These are phyloP conservation scores for Plumapathes pennacea DNA, from an alignment of 92 coral and sea anemone species.

Conservation along the genomic window DNA sequence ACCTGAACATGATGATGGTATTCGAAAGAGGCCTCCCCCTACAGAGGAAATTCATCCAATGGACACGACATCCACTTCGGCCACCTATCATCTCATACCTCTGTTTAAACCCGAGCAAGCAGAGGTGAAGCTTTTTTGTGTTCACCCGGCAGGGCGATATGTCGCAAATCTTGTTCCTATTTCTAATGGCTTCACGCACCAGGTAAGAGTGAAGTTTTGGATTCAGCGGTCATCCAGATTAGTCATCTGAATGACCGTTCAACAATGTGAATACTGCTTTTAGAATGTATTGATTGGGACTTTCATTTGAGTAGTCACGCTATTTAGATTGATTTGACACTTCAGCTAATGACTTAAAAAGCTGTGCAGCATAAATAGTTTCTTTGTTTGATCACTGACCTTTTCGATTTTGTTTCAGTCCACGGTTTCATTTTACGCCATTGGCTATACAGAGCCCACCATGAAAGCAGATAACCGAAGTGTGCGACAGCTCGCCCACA, in stretches of 20 bases:
- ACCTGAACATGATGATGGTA: not conserved
- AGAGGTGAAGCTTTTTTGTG: slow-evolving; percentile 43
- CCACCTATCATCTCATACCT: slow-evolving; percentile 51
- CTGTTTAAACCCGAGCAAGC: slow-evolving; percentile 51
- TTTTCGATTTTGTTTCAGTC: slow-evolving; percentile 7
- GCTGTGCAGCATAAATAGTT: not conserved
- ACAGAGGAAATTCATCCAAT: slow-evolving; percentile 14
- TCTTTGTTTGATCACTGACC: too few relatives aligned
- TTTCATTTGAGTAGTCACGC: too few relatives aligned
- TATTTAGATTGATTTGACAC: not conserved
- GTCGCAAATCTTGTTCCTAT: slow-evolving; percentile 45
- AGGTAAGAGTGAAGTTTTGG: slow-evolving; percentile 43
- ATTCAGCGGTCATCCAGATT: too few relatives aligned
- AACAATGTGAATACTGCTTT: too few relatives aligned
- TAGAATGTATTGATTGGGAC: too few relatives aligned
- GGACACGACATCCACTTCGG: slow-evolving; percentile 22
- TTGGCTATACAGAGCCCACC: slow-evolving; percentile 48
- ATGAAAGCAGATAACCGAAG: slow-evolving; percentile 40
- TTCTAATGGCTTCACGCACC: slow-evolving; percentile 50
- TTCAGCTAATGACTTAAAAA: not conserved
- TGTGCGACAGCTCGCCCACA: slow-evolving; percentile 44
- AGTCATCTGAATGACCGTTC: too few relatives aligned
- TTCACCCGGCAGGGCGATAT: slow-evolving; percentile 48
- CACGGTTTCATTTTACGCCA: slow-evolving; percentile 46
- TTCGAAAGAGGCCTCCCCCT: not conserved